These are phyloP conservation scores for Sebastes umbrosus DNA, from an alignment of 2,797 vertebrate genomes.

Conservation along the genomic window DNA sequence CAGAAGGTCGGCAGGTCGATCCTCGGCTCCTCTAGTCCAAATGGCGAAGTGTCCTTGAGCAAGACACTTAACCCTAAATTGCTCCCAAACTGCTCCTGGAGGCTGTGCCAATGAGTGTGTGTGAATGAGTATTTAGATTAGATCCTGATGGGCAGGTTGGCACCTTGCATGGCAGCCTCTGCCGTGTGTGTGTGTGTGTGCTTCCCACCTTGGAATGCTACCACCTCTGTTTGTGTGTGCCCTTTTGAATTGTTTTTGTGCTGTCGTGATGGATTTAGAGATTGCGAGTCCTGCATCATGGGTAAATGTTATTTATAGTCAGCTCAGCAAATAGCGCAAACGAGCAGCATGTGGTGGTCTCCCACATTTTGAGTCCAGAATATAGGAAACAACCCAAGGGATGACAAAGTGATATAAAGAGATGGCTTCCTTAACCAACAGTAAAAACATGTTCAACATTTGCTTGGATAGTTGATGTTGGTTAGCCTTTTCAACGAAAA, in stretches of 20 bases:
- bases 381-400: background rate
- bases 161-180: no score
- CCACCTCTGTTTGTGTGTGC: no score
- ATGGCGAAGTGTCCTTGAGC: no score
- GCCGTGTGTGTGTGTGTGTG: no score
- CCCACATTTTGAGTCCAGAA: background rate
- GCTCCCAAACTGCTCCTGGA: no score
- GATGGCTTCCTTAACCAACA: background rate
- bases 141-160: no score
- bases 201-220: no score
- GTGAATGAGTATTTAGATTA: no score
- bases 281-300: background rate
- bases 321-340: background rate
- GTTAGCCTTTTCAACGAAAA: background rate
- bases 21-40: no score
- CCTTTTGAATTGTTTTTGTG: background rate
- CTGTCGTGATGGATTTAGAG: background rate
- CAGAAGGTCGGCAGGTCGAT: no score
- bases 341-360: background rate
- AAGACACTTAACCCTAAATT: no score
- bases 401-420: background rate
- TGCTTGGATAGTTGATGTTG: background rate
- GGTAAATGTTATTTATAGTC: background rate
- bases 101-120: no score
- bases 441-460: background rate